Percentiles rank a stretch among this genome's conserved stretches.
These are phyloP conservation scores for Campylomormyrus tamandua DNA, from an alignment of 2,113 vertebrate genomes.

Conservation along the genomic window DNA sequence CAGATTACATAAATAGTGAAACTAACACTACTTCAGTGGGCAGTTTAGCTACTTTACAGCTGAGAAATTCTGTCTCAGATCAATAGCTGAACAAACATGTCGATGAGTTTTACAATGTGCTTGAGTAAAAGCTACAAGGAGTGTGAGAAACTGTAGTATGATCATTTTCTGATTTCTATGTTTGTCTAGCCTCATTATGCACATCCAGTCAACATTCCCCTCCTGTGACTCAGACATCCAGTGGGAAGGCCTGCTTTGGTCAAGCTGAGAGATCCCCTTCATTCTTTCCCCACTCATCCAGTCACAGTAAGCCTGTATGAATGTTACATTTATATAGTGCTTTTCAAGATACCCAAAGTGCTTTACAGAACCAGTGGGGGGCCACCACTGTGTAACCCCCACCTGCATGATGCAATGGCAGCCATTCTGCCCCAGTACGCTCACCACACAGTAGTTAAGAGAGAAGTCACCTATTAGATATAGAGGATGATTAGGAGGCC, in stretches of 20 bases:
- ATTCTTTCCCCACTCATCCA: conserved; percentile 45
- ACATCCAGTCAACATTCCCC: conserved; percentile 40
- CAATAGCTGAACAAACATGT: neutral
- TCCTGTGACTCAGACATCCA: conserved; percentile 37
- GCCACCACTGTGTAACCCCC: neutral
- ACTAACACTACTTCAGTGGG: neutral
- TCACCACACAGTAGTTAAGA: neutral
- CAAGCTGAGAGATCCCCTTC: conserved; percentile 47
- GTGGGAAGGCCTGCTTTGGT: conserved; percentile 44
- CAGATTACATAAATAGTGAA: neutral
- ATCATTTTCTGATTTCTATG: neutral
- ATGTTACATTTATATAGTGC: neutral
- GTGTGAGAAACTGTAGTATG: neutral
- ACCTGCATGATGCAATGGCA: neutral
- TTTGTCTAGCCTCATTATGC: conserved; percentile 33
- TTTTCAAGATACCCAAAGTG: neutral
- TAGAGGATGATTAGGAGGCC: neutral
- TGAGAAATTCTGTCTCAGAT: neutral
- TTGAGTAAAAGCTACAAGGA: neutral
- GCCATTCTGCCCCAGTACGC: neutral
- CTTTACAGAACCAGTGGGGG: neutral
- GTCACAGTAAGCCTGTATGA: conserved; percentile 43
- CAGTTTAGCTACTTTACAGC: neutral
- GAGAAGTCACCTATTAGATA: neutral
- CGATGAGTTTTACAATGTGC: neutral